These are phyloP conservation scores for Spodoptera frugiperda DNA, from an alignment of 1,140 invertebrate species.

Conservation along the genomic window DNA sequence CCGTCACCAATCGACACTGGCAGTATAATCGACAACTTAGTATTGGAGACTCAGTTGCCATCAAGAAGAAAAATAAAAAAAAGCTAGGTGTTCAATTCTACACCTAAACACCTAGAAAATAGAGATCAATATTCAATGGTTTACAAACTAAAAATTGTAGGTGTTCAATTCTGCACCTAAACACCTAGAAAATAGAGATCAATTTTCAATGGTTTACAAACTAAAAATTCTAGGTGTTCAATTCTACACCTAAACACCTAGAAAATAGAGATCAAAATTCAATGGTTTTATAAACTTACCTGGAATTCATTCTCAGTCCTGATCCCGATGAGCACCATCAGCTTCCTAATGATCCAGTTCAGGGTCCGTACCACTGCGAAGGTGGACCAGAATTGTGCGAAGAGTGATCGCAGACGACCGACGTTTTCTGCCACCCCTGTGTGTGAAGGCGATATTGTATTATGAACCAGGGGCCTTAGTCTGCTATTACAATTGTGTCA, in stretches of 20 bases:
- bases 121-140: neutral
- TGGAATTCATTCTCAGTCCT: constrained; percentile 82
- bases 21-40: too few relatives aligned
- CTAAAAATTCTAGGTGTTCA: too few relatives aligned
- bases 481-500: too few relatives aligned
- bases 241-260: neutral
- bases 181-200: too few relatives aligned
- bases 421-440: constrained; percentile 97
- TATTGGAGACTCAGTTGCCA: too few relatives aligned
- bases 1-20: too few relatives aligned
- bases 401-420: constrained; percentile 92
- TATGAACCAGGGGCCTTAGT: too few relatives aligned
- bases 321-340: constrained; percentile 90
- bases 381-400: constrained; percentile 94
- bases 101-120: neutral
- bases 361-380: constrained; percentile 93
- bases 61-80: too few relatives aligned
- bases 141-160: too few relatives aligned
- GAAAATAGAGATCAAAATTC: neutral
- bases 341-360: constrained; percentile 92
- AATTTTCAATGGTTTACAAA: too few relatives aligned
- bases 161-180: too few relatives aligned
- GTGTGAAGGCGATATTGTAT: neutral
- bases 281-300: constrained; percentile 59
- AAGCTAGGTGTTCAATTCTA: too few relatives aligned